phyloP scores from a whole-genome alignment of 2,888 invertebrate genomes.

The Hydrotaea cyrtoneurina region DNA sequence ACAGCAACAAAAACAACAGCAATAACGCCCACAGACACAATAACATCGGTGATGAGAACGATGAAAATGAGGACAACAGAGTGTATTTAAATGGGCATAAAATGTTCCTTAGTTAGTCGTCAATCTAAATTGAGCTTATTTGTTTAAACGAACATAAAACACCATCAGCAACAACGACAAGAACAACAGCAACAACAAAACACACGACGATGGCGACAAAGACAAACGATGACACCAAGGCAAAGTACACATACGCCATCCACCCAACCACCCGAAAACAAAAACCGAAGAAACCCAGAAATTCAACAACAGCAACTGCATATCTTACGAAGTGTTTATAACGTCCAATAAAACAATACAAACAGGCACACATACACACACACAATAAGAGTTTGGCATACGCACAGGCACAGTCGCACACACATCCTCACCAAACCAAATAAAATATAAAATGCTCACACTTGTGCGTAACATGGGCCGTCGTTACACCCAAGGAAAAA shows the following conservation, averaged over 20 bases:
- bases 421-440: not conserved
- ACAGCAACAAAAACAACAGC: not conserved
- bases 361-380: not conserved
- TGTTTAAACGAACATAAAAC: constrained; percentile 45
- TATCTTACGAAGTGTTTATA: constrained; percentile 43
- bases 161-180: constrained; percentile 19
- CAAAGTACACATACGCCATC: constrained; percentile 3
- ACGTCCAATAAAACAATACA: constrained; percentile 41
- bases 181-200: constrained; percentile 19
- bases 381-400: not conserved
- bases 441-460: not conserved
- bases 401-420: not conserved
- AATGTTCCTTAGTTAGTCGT: constrained; percentile 42
- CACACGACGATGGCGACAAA: not conserved
- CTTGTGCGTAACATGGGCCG: not conserved
- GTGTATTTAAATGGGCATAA: constrained; percentile 51
- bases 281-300: not conserved
- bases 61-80: not conserved
- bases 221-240: constrained; percentile 18
- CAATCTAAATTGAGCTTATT: constrained; percentile 54
- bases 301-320: constrained; percentile 4
- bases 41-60: not conserved
- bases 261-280: not conserved
- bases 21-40: not conserved
- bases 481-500: not conserved